Evolutionary conservation across 2,888 invertebrate genomes (phyloP).

Genomic region (Rhaphigaster nebulosa): DNA sequence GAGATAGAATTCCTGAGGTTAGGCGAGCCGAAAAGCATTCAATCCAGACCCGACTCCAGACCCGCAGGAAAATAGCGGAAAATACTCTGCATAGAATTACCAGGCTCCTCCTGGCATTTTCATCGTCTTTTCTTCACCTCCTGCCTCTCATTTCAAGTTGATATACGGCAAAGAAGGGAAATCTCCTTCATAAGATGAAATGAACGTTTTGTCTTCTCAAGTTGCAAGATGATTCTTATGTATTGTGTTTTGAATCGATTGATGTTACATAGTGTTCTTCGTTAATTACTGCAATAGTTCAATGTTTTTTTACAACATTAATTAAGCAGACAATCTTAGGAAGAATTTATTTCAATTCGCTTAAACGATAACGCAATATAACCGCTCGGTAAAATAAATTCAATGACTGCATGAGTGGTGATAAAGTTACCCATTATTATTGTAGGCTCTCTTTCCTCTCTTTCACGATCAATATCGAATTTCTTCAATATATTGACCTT

Average conservation of each 20-base stretch:
- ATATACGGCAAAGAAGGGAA: background rate
- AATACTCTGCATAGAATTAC: constrained; percentile 50
- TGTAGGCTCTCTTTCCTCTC: no score
- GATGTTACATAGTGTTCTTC: background rate
- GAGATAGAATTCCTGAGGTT: constrained; percentile 49
- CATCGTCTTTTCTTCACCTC: constrained; percentile 37
- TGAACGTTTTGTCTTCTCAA: background rate
- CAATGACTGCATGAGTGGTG: no score
- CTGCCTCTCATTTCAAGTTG: constrained; percentile 1
- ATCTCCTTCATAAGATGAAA: constrained; percentile 5
- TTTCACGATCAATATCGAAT: no score
- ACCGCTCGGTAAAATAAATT: no score
- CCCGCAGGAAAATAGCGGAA: constrained; percentile 41
- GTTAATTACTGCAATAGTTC: background rate
- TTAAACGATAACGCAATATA: no score
- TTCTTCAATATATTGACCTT: no score
- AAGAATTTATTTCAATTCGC: no score
- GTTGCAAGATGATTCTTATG: background rate
- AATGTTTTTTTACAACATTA: background rate
- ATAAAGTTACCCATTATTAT: no score
- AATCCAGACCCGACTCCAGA: constrained; percentile 11
- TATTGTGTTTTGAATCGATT: background rate
- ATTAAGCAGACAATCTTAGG: no score
- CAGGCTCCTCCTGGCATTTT: constrained; percentile 36
- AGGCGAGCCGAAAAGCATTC: constrained; percentile 42